Conservation (phyloP, 2,888 invertebrate species). For the Galeopsomyia nigrocyanea region DNA sequence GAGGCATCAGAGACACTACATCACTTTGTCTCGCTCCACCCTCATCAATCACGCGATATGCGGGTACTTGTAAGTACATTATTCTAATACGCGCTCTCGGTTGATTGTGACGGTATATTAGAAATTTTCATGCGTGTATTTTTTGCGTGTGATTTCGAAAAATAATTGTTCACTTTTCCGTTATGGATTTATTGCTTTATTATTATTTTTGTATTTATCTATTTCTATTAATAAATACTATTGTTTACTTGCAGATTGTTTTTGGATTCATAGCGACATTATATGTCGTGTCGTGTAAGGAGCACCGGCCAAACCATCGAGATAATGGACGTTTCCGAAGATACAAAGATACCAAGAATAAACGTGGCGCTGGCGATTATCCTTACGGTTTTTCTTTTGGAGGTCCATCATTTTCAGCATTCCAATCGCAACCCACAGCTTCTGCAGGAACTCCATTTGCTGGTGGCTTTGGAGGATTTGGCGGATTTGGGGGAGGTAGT, state of each 20-base stretch:
- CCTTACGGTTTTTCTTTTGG: conserved; percentile 41
- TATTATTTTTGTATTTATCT: not conserved
- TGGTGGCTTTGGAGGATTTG: conserved; percentile 35
- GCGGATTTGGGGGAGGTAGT: conserved; percentile 45
- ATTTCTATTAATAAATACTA: conserved; percentile 13
- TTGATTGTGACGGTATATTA: not conserved
- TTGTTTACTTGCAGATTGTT: conserved; percentile 53
- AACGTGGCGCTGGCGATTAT: conserved; percentile 61
- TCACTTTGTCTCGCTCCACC: conserved; percentile 45
- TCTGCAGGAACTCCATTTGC: not conserved
- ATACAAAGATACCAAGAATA: conserved; percentile 58
- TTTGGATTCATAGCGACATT: conserved; percentile 55
- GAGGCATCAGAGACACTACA: conserved; percentile 61
- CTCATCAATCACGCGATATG: conserved; percentile 55
- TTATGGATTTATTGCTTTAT: not conserved
- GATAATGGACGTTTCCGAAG: conserved; percentile 46
- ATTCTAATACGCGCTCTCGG: too few relatives aligned
- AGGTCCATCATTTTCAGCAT: conserved; percentile 24
- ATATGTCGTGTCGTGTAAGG: conserved; percentile 55
- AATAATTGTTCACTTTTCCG: not conserved
- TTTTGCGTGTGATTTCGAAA: not conserved
- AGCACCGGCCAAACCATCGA: conserved; percentile 51
- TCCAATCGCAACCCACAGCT: conserved; percentile 6
- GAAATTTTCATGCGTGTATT: not conserved
- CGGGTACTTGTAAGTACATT: conserved; percentile 59